Evolutionary conservation across 2,113 vertebrate genomes (phyloP).

Genomic region (Indicator maculatus): DNA sequence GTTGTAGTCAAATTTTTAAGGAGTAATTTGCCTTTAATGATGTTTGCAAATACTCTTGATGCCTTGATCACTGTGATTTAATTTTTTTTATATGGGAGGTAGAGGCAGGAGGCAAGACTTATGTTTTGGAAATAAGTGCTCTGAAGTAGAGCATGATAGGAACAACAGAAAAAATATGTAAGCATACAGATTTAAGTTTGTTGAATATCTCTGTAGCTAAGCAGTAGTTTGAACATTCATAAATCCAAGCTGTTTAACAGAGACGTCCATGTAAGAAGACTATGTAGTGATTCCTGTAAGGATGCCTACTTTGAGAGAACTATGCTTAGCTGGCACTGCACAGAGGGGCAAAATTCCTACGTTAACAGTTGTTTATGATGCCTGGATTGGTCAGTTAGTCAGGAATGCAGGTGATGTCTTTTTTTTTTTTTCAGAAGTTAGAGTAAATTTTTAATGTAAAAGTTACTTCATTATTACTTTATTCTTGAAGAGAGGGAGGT

Average conservation of each 20-base stretch:
- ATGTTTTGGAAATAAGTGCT: not conserved
- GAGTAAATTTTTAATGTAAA: not conserved
- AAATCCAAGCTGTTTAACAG: not conserved
- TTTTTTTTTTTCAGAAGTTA: not conserved
- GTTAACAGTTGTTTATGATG: not conserved
- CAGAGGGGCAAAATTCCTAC: not conserved
- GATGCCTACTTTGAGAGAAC: not conserved
- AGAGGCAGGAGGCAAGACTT: not conserved
- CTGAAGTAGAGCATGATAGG: not conserved
- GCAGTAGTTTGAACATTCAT: not conserved
- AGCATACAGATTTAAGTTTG: not conserved
- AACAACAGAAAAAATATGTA: not conserved
- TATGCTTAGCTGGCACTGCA: not conserved
- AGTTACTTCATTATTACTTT: not conserved
- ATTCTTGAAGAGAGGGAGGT: not conserved
- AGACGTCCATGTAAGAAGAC: not conserved
- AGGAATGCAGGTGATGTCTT: not conserved
- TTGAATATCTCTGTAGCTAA: not conserved
- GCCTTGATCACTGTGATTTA: not conserved
- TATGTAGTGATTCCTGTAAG: not conserved
- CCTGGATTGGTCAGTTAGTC: not conserved
- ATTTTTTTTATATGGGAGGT: not conserved
- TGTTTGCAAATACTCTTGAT: not conserved
- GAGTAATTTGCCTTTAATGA: constrained; percentile 9
- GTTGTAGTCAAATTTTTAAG: not conserved